Evolutionary conservation across 2,888 invertebrate genomes (phyloP), one percentile per base, ranked within the genome.

Genomic region (Leptogaster cylindrica): DNA sequence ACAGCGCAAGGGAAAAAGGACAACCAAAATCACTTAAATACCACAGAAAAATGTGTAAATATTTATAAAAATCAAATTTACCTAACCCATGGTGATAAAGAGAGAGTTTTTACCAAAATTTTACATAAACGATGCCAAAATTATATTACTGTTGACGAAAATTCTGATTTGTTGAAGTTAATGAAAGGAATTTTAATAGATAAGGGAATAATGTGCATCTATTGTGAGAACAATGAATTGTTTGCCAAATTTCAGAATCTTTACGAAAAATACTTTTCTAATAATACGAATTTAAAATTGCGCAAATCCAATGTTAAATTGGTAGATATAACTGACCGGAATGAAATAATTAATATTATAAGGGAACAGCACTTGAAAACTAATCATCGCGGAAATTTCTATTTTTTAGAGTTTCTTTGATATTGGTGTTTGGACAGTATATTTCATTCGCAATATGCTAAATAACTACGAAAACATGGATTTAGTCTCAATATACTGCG

Each of bases 341-440:
- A 77, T 66, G 12, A 51, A 67, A 41, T 63, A 5, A 20, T 63
- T n/a, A 20, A 25, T 16, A 28, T 51, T 23, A 67, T 61, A n/a
- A 46, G 61, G 36, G 63, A 63, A 48, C 41, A 72, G 69, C 61
- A 72, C n/a, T n/a, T n/a, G n/a, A n/a, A n/a, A n/a, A 16, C 65
- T 48, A 63, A 63, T 20, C 41, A 33, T n/a, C n/a, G n/a, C n/a
- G n/a, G n/a, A n/a, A n/a, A n/a, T n/a, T n/a, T n/a, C n/a, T n/a
- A n/a, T n/a, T n/a, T n/a, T n/a, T n/a, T n/a, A n/a, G n/a, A n/a
- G n/a, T n/a, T n/a, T n/a, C n/a, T n/a, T n/a, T n/a, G n/a, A n/a
- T n/a, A n/a, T n/a, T n/a, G n/a, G n/a, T n/a, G n/a, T n/a, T n/a
- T n/a, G n/a, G n/a, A n/a, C n/a, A n/a, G n/a, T n/a, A n/a, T n/a